Percentiles rank a stretch among this genome's conserved stretches.
Conservation (phyloP, 1,140 invertebrate species). For the Bilobella aurantiaca region DNA sequence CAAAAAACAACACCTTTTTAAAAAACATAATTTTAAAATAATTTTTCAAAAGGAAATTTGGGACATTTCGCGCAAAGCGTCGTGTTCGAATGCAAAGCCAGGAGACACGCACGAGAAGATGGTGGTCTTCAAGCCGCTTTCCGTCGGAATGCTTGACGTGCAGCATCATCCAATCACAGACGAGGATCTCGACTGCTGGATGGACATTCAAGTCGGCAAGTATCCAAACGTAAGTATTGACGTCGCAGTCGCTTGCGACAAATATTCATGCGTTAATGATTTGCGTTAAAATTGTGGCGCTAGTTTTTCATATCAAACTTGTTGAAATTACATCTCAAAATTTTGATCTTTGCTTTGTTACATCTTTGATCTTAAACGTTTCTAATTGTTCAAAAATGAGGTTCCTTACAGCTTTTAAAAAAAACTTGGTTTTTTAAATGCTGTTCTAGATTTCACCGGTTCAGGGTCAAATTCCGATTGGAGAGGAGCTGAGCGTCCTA, state of each 20-base stretch:
- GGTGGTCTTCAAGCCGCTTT: conserved; percentile 56
- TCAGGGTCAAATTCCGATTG: conserved; percentile 55
- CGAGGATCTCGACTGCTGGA: conserved; percentile 59
- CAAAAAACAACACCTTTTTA: too few relatives aligned
- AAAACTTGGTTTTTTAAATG: conserved; percentile 9
- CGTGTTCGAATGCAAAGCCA: conserved; percentile 42
- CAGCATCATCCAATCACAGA: conserved; percentile 52
- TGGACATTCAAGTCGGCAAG: conserved; percentile 60
- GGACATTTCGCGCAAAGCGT: conserved; percentile 51
- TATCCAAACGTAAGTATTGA: conserved; percentile 50
- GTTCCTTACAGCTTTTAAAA: too few relatives aligned
- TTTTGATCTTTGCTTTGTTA: too few relatives aligned
- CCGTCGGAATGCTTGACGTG: conserved; percentile 60
- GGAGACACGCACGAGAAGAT: conserved; percentile 50
- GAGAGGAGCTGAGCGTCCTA: conserved; percentile 56
- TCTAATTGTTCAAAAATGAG: too few relatives aligned
- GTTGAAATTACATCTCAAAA: too few relatives aligned
- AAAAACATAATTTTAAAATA: background rate
- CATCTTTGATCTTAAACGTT: too few relatives aligned
- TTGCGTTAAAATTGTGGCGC: too few relatives aligned
- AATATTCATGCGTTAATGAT: background rate
- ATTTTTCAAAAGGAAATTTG: conserved; percentile 43
- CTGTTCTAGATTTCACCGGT: conserved; percentile 46
- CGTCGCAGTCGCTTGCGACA: background rate
- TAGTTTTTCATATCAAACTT: too few relatives aligned